Evolutionary conservation across 2,888 invertebrate species (phyloP).

Genomic region (Hetaerina titia): DNA sequence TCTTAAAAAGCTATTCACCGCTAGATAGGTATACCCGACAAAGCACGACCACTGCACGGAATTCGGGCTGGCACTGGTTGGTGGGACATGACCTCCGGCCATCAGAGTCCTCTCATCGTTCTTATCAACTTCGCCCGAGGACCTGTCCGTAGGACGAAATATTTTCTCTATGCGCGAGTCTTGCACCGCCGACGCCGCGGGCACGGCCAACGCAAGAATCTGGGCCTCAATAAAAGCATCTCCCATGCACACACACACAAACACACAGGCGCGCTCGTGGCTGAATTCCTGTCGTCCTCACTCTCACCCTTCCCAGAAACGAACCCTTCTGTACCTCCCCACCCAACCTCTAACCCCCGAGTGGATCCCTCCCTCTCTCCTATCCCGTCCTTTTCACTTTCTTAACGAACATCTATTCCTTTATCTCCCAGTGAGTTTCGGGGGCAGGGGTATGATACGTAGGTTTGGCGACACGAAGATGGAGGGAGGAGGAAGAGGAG

Average conservation of each 20-base stretch:
- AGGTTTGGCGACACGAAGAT: background rate
- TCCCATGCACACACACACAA: background rate
- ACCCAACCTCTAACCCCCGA: background rate
- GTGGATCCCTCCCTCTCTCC: background rate
- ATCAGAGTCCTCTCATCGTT: too few species aligned
- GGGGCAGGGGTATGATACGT: background rate
- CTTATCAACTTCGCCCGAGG: background rate
- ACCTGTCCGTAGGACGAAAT: background rate
- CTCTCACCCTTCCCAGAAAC: background rate
- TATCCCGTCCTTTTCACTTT: slow-evolving; percentile 45
- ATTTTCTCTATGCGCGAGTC: background rate
- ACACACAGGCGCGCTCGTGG: background rate
- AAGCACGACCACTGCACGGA: too few species aligned
- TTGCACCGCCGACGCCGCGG: background rate
- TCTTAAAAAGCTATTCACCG: too few species aligned
- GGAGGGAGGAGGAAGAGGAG: background rate
- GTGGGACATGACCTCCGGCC: too few species aligned
- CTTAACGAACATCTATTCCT: slow-evolving; percentile 65
- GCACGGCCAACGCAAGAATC: slow-evolving; percentile 1
- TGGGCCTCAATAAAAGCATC: slow-evolving; percentile 28
- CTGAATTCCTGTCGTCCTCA: background rate
- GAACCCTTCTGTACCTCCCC: background rate
- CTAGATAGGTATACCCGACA: too few species aligned
- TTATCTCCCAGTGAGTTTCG: slow-evolving; percentile 22
- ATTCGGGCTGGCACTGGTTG: too few species aligned